Base-by-base conservation (phyloP, 2,797 vertebrate genomes). In the Luscinia megarhynchos region DNA sequence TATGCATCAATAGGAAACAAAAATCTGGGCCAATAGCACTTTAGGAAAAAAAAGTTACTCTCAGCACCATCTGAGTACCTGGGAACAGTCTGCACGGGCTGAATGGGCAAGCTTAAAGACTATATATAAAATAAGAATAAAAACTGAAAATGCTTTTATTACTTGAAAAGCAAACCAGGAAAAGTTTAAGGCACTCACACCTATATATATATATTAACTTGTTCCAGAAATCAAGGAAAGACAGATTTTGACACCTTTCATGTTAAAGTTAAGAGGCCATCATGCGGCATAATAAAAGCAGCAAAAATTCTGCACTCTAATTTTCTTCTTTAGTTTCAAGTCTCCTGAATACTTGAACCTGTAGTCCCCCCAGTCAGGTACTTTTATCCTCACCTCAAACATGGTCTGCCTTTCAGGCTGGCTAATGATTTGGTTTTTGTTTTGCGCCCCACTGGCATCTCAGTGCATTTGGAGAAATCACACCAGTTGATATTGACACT, bases 341-440 rank as follows among this genome's bases (percentile, higher is more conserved):
- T 46, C 59, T 48, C 36, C 20, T 4, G 23, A 40, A 43, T 16
- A 69, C 34, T 45, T 72, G 26, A 69, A 45, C 13, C 22, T 40
- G 21, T 50, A 19, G 22, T 30, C 27, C 32, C 18, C 21, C 40
- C 41, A 55, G 22, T 53, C 32, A 18, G 12, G 8, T 32, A 24
- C 59, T 59, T 62, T 40, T 15, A 70, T 29, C 57, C n/a, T 74
- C 30, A 48, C n/a, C 29, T 88, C 79, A 80, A 41, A 50, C 11
- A 61, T 0, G 0, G 26, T 32, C 59, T 73, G 51, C 41, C 32
- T 34, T 82, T 76, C 3, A 7, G 55, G n/a, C 32, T 78, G 69
- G 21, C 21, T 57, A 23, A 57, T 0, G 0, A 23, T 27, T 7
- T 22, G 40, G 7, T 24, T 64, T 43, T 55, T 30, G 61, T 74